Evolutionary conservation across 2,797 vertebrate genomes (phyloP).

Genomic region (Syncerus caffer): DNA sequence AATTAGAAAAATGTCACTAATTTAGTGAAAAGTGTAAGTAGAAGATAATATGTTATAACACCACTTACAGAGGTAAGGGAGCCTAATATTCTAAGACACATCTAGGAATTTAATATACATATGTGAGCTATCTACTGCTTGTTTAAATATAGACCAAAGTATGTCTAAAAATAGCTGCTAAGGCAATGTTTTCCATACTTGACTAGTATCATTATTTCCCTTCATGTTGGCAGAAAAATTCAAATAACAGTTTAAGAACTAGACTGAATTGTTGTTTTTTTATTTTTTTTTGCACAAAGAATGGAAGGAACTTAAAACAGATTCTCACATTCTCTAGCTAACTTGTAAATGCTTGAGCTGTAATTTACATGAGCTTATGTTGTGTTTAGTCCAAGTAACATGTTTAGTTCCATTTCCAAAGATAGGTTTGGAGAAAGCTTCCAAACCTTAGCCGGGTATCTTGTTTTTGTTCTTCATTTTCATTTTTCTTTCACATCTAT

Average conservation of each 20-base stretch:
- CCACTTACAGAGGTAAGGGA: neutral
- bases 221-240: neutral
- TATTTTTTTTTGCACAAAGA: neutral
- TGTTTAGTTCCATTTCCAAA: conserved; percentile 11
- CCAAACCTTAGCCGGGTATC: neutral
- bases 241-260: neutral
- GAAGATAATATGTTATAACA: neutral
- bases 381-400: neutral
- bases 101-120: neutral
- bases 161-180: neutral
- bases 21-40: neutral
- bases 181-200: neutral
- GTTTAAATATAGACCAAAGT: neutral
- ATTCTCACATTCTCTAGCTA: neutral
- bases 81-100: neutral
- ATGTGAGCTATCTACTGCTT: neutral
- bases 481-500: neutral
- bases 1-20: neutral
- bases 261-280: conserved; percentile 26
- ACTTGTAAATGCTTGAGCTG: neutral
- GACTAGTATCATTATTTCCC: neutral
- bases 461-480: neutral
- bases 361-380: neutral
- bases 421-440: neutral
- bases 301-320: neutral